Evolutionary conservation across 2,113 vertebrate species (phyloP).

Genomic region (Hyperoodon ampullatus): DNA sequence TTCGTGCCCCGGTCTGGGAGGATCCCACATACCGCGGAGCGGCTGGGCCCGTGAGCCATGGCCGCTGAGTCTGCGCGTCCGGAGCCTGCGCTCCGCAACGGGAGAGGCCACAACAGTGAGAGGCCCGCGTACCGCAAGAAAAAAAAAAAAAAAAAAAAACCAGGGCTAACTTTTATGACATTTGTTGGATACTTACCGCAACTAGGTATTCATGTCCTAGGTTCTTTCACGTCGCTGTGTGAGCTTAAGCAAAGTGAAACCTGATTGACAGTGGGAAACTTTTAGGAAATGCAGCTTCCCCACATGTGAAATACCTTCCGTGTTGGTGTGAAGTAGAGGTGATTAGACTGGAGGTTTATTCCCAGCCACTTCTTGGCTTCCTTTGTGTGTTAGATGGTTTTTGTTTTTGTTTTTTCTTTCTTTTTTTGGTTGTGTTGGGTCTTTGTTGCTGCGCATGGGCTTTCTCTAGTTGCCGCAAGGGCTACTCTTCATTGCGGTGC

Average conservation of each 20-base stretch:
- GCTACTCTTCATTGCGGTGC: too few relatives aligned
- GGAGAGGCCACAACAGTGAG: too few relatives aligned
- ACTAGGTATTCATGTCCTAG: neutral
- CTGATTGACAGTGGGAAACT: neutral
- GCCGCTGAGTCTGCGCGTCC: too few relatives aligned
- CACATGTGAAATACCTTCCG: neutral
- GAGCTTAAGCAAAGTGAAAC: neutral
- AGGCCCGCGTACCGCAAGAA: too few relatives aligned
- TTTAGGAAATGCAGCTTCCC: neutral
- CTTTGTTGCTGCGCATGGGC: too few relatives aligned
- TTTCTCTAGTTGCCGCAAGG: too few relatives aligned
- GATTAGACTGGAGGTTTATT: neutral
- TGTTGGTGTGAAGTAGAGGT: neutral
- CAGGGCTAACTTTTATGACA: neutral
- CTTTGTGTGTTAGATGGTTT: neutral
- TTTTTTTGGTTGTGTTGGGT: too few relatives aligned
- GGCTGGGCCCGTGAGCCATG: too few relatives aligned
- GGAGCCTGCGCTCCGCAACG: too few relatives aligned
- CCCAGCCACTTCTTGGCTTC: neutral
- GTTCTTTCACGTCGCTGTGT: neutral
- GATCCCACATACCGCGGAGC: too few relatives aligned
- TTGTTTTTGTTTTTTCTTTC: neutral
- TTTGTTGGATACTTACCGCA: neutral
- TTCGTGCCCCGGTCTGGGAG: too few relatives aligned
- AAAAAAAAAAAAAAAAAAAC: too few relatives aligned